Evolutionary conservation across 2,888 invertebrate genomes (phyloP).

Genomic region (Hedychridium roseum): DNA sequence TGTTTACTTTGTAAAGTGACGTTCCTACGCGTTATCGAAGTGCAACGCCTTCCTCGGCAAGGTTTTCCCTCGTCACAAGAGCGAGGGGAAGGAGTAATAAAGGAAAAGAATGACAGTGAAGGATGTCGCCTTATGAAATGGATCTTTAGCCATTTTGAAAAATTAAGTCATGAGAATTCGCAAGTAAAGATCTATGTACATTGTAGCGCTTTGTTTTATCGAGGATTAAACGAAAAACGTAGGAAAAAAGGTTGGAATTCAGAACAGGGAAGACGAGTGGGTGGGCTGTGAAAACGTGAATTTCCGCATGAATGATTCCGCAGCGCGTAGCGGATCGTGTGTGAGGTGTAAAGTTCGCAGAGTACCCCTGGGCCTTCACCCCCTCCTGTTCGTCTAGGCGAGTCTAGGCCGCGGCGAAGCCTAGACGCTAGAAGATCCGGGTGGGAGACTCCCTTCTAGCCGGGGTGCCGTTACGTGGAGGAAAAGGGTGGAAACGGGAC

Average conservation of each 20-base stretch:
- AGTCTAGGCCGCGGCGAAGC: neutral
- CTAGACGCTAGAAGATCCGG: neutral
- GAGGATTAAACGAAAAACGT: too few species aligned
- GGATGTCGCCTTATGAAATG: neutral
- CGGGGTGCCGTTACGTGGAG: conserved; percentile 11
- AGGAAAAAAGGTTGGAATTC: too few species aligned
- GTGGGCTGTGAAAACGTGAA: too few species aligned
- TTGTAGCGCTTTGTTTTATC: too few species aligned
- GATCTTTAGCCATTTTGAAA: neutral
- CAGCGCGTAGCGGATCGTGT: too few species aligned
- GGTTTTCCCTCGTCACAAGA: conserved; percentile 15
- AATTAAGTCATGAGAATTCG: neutral
- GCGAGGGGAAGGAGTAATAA: conserved; percentile 2
- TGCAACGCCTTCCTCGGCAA: conserved; percentile 13
- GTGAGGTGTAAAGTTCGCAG: too few species aligned
- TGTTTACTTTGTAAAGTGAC: conserved; percentile 2
- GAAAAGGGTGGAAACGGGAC: conserved; percentile 3
- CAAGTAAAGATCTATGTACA: too few species aligned
- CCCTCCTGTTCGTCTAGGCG: neutral
- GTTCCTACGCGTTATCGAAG: neutral
- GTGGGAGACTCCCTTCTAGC: neutral
- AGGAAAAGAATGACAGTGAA: neutral
- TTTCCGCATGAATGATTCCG: too few species aligned
- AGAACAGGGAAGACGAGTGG: too few species aligned
- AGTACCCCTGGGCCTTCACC: too few species aligned